Base-by-base conservation (phyloP, 2,888 invertebrate genomes). In the Orthosia gracilis region DNA sequence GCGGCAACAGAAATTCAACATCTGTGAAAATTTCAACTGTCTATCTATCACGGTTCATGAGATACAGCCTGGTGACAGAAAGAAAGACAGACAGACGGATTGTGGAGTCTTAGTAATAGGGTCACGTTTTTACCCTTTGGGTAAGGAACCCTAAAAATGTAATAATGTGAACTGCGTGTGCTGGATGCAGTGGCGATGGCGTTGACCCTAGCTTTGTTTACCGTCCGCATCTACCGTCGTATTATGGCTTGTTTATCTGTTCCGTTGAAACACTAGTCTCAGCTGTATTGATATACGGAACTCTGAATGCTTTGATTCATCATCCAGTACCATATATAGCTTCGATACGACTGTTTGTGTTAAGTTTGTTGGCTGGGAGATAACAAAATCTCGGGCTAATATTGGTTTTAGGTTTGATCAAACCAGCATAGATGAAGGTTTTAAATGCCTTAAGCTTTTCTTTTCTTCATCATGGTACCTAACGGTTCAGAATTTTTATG, bases 181-280 rank as follows among this genome's bases (percentile, higher is more conserved):
- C 64, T 70, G 85, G 85, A 64, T 80, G 83, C 86, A 83, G 88
- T 89, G 92, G 84, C 94, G 92, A 92, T 94, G 94, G 84, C 94
- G 92, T 92, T 94, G 94, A 94, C 94, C 94, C 91, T 88, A 76
- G 85, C 90, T 91, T 92, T 94, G 93, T 94, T 94, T 94, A 92
- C 92, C 89, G 88, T 88, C 91, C 92, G 91, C 92, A 90, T 87
- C 89, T 88, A 85, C 88, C 86, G 80, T 87, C 76, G 83, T 86
- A 87, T 84, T 85, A 82, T 78, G 81, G 72, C 71, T 77, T 89
- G 86, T 90, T 88, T 90, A 88, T 89, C 85, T 85, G 81, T 83
- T 76, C 84, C 86, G 88, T 89, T 87, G 86, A 88, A 91, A 89
- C 89, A 89, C 88, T 87, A 89, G 85, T 85, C 87, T 84, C 90